Base-by-base conservation (phyloP, 2,113 vertebrate species). In the Talpa occidentalis region DNA sequence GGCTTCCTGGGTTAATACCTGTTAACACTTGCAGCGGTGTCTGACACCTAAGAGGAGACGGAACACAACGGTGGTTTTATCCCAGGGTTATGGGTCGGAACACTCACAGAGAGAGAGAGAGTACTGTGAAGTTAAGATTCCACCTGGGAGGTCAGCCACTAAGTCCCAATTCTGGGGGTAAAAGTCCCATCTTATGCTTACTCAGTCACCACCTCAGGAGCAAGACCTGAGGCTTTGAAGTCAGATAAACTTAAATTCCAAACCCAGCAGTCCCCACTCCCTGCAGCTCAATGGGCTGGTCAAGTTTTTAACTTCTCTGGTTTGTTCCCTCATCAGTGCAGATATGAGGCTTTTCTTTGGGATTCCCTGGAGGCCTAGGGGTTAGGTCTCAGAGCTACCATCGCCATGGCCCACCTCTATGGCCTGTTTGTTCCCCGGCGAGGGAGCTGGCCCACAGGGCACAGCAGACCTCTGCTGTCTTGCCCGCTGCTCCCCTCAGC, bases 141-240 rank as follows among this genome's bases (percentile, higher is more conserved):
- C 28, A 81, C 6, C 64, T 44, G 10, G 22, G 73, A 14, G 10
- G 24, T 56, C 85, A 92, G 15, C 49, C 56, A 1, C 80, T 16
- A 19, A 42, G 35, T 32, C 7, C 72, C 24, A n/a, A 4, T 3
- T 10, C 14, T 2, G 47, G 4, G 28, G 8, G 4, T 37, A 19
- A n/a, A 19, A 35, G 37, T 37, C 19, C 3, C 7, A 11, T 5
- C 24, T 6, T 21, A 2, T 0, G 22, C 5, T 70, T 54, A 42
- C 12, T 70, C 66, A 24, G 11, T 54, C 30, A 4, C 37, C 47
- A 8, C 0, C 28, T 35, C 24, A 16, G 28, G 24, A 11, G 1
- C 40, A 72, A 64, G 60, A 19, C 11, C 3, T 6, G 0, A 11
- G 24, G 12, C 59, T 67, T 22, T 49, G 59, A 21, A 19, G 6